phyloP scores from a whole-genome alignment of 2,797 vertebrate genomes.

The Heliangelus exortis region DNA sequence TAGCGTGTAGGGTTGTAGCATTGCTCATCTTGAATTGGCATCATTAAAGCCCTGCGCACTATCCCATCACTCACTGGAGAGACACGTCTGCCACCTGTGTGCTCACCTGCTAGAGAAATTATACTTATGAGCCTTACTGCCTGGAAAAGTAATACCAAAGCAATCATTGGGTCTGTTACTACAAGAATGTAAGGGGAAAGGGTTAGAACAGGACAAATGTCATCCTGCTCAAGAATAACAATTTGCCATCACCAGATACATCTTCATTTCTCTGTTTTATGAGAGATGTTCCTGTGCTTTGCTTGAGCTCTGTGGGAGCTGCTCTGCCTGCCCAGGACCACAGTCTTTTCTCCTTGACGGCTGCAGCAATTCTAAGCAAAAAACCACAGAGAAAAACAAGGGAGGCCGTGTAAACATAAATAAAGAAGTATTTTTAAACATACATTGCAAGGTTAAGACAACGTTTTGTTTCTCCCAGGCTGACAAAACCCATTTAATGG shows the following conservation, averaged over 20 bases:
- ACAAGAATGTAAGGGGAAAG: not conserved
- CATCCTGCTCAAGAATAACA: not conserved
- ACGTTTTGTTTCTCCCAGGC: not conserved
- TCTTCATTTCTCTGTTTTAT: not conserved
- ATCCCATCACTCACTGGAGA: not conserved
- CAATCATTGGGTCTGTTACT: not conserved
- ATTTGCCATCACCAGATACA: not conserved
- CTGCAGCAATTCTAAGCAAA: not conserved
- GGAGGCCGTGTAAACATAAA: not conserved
- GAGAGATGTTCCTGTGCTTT: not conserved
- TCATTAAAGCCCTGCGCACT: not conserved
- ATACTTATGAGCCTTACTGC: not conserved
- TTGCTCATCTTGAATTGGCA: not conserved
- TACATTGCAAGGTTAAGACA: not conserved
- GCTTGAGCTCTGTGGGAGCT: not conserved
- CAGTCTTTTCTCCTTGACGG: not conserved
- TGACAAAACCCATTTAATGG: not conserved
- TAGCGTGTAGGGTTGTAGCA: not conserved
- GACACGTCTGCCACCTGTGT: not conserved
- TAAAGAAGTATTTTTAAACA: not conserved
- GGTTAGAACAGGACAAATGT: not conserved
- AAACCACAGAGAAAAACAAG: slow-evolving; percentile 1
- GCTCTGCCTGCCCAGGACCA: not conserved
- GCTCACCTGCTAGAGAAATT: not conserved
- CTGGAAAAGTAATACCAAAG: not conserved